Evolutionary conservation across 2,113 vertebrate species (phyloP).

Genomic region (Geococcyx californianus): DNA sequence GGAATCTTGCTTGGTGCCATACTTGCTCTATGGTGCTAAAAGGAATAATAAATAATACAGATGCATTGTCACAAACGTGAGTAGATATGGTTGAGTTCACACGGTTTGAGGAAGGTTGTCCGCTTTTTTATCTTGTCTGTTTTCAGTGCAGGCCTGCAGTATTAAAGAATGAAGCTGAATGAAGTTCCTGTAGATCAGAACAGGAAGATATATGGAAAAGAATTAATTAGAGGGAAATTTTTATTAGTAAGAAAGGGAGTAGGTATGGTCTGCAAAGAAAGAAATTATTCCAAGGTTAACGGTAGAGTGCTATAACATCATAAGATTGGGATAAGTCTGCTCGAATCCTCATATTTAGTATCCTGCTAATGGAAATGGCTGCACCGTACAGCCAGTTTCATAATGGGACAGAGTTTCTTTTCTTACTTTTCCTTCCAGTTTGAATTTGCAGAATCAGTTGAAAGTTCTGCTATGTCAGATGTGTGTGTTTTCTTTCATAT

Average conservation of each 20-base stretch:
- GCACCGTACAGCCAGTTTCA: neutral
- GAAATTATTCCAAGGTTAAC: neutral
- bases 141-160: neutral
- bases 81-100: conserved; percentile 36
- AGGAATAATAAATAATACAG: conserved; percentile 43
- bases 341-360: neutral
- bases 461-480: neutral
- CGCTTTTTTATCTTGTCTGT: neutral
- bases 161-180: conserved; percentile 45
- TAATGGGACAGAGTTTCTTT: neutral
- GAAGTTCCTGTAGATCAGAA: neutral
- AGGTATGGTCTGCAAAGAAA: conserved; percentile 6
- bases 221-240: neutral
- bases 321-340: neutral
- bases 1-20: neutral
- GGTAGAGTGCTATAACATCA: neutral
- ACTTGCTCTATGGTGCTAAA: neutral
- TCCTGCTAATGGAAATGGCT: neutral
- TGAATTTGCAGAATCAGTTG: neutral
- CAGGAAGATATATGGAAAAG: neutral
- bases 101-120: conserved; percentile 29
- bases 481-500: rapidly evolving
- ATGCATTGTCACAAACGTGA: neutral
- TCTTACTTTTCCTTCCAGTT: neutral
- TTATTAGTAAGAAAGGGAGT: conserved; percentile 1